Percentiles rank a stretch among this genome's conserved stretches.
These are phyloP conservation scores for Conchocele bisecta DNA, from an alignment of 2,888 invertebrate species.

Conservation along the genomic window DNA sequence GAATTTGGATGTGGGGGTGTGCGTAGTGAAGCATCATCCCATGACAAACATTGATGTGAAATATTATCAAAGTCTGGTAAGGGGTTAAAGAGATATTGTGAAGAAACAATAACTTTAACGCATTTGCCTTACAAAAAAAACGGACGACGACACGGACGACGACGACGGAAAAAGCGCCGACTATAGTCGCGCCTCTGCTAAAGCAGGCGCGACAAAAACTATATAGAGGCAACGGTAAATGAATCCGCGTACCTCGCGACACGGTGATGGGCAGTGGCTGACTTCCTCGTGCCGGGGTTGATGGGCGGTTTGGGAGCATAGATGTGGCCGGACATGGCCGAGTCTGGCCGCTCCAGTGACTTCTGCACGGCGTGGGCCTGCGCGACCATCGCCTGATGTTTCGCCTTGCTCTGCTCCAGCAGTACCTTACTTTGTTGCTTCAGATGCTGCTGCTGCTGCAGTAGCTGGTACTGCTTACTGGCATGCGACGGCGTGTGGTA, in stretches of 20 bases:
- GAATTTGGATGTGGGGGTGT: too few species aligned
- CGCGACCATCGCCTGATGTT: conserved; percentile 82
- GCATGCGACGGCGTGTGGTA: conserved; percentile 69
- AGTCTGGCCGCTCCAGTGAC: conserved; percentile 48
- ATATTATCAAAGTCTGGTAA: too few species aligned
- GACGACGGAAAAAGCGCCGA: too few species aligned
- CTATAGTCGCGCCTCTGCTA: too few species aligned
- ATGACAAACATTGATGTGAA: too few species aligned
- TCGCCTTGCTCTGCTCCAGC: conserved; percentile 80
- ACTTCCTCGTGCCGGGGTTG: conserved; percentile 67
- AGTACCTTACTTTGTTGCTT: conserved; percentile 76
- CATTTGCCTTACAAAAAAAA: too few species aligned
- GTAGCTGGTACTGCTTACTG: conserved; percentile 74
- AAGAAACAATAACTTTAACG: too few species aligned
- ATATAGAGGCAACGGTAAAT: too few species aligned
- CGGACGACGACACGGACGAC: too few species aligned
- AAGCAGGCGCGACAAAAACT: too few species aligned
- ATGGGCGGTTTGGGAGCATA: conserved; percentile 76
- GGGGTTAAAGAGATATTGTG: too few species aligned
- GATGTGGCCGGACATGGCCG: conserved; percentile 37
- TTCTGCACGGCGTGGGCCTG: conserved; percentile 80
- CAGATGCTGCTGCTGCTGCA: conserved; percentile 71
- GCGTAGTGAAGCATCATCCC: too few species aligned
- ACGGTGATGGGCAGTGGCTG: conserved; percentile 63
- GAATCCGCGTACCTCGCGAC: conserved; percentile 72